phyloP scores from a whole-genome alignment of 1,140 invertebrate species.

The Papilio glaucus region DNA sequence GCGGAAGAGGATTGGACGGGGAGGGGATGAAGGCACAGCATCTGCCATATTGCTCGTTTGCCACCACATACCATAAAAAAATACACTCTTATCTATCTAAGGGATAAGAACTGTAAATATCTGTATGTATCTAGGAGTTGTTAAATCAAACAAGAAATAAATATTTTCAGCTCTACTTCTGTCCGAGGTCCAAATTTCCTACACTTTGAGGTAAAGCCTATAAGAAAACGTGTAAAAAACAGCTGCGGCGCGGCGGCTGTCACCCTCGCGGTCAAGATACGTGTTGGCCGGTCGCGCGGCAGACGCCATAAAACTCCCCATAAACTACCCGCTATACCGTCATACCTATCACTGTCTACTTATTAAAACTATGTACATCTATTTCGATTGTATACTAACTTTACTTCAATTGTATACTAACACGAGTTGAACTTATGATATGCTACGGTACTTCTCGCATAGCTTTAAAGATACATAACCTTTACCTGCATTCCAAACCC shows the following conservation, averaged over 20 bases:
- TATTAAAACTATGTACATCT: constrained; percentile 58
- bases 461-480: too few species aligned
- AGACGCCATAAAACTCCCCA: constrained; percentile 70
- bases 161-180: constrained; percentile 36
- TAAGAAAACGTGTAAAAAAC: constrained; percentile 78
- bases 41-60: too few species aligned
- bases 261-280: constrained; percentile 73
- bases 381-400: constrained; percentile 27
- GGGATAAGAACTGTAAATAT: too few species aligned
- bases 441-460: too few species aligned
- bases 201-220: constrained; percentile 58
- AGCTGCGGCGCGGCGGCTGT: constrained; percentile 65
- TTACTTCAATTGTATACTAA: too few species aligned
- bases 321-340: constrained; percentile 58
- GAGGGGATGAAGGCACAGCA: too few species aligned
- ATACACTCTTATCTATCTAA: too few species aligned
- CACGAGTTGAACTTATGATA: too few species aligned
- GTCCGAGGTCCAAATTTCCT: constrained; percentile 45
- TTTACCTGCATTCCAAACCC: too few species aligned
- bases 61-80: too few species aligned
- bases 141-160: not conserved
- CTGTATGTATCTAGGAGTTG: too few species aligned
- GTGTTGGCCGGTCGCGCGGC: constrained; percentile 57
- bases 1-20: too few species aligned
- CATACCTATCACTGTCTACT: constrained; percentile 59